Base-by-base conservation (phyloP, 2,888 invertebrate genomes). In the Cepaea hortensis region DNA sequence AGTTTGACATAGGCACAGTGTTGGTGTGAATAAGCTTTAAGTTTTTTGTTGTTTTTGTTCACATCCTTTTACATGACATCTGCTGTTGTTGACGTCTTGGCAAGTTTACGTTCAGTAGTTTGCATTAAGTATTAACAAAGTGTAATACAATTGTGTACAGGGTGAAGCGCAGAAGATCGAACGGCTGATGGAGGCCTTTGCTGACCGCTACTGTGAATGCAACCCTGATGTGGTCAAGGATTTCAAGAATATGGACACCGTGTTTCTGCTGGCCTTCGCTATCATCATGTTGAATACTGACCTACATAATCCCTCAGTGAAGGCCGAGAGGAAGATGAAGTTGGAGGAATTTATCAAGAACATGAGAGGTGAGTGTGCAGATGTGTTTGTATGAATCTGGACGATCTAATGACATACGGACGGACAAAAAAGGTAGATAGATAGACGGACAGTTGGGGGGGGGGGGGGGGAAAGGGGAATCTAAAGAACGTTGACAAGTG, bases 211-310 rank as follows among this genome's bases (percentile, higher is more conserved):
- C 95, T 98, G 98, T 94, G 96, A 97, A 90, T 99, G 98, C 95
- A 99, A 99, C 95, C 96, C 97, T 11, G 98, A 98, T 94, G 97
- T 98, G 91, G 97, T 97, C 85, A 97, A 97, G 91, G 96, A 97
- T 89, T 94, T 94, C 91, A 92, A 92, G 87, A 92, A 91, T 77
- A 89, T 93, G 65, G 95, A 95, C 90, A 94, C 95, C 2, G 97
- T 98, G 61, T 96, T 98, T 91, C 98, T 99, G 95, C 92, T 96
- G 77, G 95, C 96, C 3, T 96, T 96, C 92, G 99, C 99, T 84
- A 98, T 99, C 93, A 99, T 99, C 94, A 99, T 99, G 99, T 96
- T 99, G 89, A 99, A 99, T 95, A 99, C 99, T 3, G 99, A 99
- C 94, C 96, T 99, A 81, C 99, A 99, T 95, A 98, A 98, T 87